Percentiles rank a stretch among this genome's conserved stretches.
Evolutionary conservation across 2,797 vertebrate species (phyloP).

Genomic region (Ispidina picta): DNA sequence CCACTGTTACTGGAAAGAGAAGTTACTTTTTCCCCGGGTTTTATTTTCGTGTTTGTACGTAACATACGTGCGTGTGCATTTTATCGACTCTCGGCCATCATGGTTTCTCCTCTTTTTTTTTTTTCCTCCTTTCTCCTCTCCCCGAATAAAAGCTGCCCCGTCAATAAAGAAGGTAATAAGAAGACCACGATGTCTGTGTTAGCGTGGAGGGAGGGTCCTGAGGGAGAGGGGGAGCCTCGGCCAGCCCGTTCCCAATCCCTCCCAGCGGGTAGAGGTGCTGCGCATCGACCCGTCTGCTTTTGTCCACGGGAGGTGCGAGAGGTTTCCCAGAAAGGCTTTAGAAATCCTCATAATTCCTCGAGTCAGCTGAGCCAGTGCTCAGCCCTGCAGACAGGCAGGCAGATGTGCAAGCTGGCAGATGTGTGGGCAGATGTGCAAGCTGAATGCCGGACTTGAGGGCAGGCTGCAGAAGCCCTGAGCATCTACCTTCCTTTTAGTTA

Average conservation of each 20-base stretch:
- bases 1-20: conserved; percentile 78
- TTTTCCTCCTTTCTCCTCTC: neutral
- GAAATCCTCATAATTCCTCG: neutral
- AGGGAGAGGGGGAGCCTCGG: neutral
- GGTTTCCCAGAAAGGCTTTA: neutral
- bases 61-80: conserved; percentile 73
- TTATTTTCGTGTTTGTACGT: conserved; percentile 71
- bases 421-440: too few species aligned
- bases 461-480: neutral
- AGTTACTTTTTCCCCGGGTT: neutral
- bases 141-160: conserved; percentile 78
- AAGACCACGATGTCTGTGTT: neutral
- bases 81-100: conserved; percentile 75
- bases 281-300: neutral
- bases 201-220: neutral
- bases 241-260: neutral
- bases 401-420: neutral
- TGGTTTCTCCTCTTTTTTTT: conserved; percentile 62
- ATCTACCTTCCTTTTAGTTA: neutral
- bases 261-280: neutral
- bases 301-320: neutral
- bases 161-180: conserved; percentile 16
- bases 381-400: neutral
- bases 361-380: neutral
- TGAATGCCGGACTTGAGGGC: neutral